These are phyloP conservation scores for Enteromius unitaeniatus DNA, from an alignment of 2,797 vertebrate species.

Conservation along the genomic window DNA sequence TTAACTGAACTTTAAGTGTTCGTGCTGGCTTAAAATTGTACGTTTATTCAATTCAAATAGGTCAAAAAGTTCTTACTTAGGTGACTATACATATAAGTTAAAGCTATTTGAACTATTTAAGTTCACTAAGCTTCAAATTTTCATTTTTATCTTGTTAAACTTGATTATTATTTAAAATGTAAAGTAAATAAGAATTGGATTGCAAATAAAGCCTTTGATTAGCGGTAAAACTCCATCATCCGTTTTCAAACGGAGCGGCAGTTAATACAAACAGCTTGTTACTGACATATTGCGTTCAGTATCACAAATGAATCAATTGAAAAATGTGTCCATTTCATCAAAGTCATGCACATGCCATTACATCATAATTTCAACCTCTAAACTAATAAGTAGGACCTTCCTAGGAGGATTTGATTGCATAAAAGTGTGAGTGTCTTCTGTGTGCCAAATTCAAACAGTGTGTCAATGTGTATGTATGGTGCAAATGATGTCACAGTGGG, in stretches of 20 bases:
- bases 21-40: not conserved
- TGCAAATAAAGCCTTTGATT: too few relatives aligned
- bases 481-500: constrained; percentile 51
- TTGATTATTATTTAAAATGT: too few relatives aligned
- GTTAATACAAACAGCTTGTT: too few relatives aligned
- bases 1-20: not conserved
- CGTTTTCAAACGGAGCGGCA: too few relatives aligned
- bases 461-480: constrained; percentile 17
- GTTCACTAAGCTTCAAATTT: too few relatives aligned
- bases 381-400: not conserved
- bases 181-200: too few relatives aligned
- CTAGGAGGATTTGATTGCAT: not conserved
- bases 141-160: too few relatives aligned
- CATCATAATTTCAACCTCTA: not conserved
- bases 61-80: not conserved
- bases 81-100: not conserved
- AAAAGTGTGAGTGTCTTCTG: not conserved
- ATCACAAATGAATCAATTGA: too few relatives aligned
- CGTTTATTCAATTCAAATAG: not conserved
- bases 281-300: too few relatives aligned
- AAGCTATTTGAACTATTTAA: too few relatives aligned
- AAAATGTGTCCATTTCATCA: not conserved
- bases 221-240: too few relatives aligned
- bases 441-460: constrained; percentile 14
- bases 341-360: not conserved